A percentile compares a stretch with the other conserved stretches of the same genome.
Conservation (phyloP, 1,140 invertebrate species). For the Polyergus mexicanus region DNA sequence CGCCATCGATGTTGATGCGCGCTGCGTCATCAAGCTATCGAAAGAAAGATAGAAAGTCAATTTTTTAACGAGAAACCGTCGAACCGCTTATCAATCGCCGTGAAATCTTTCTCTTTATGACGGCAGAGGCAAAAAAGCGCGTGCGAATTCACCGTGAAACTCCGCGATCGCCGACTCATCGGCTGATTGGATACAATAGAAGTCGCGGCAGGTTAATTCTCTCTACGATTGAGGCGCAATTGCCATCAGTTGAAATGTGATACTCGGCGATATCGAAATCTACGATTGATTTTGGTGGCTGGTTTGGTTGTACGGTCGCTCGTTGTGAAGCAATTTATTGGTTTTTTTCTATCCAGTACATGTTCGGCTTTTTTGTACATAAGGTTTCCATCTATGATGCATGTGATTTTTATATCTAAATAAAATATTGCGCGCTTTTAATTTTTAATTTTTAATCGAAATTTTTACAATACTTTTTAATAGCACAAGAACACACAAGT, state of each 20-base stretch:
- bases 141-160: neutral
- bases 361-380: neutral
- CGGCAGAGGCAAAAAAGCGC: neutral
- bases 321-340: constrained; percentile 52
- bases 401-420: constrained; percentile 12
- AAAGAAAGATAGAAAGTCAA: neutral
- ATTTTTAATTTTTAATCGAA: neutral
- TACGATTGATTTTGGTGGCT: constrained; percentile 52
- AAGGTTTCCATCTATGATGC: constrained; percentile 1
- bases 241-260: constrained; percentile 36
- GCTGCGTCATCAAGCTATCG: constrained; percentile 23
- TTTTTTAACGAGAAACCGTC: neutral
- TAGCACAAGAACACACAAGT: no score
- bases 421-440: neutral
- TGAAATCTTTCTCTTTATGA: constrained; percentile 18
- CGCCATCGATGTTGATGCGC: constrained; percentile 23
- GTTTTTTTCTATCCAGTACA: neutral
- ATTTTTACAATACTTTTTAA: neutral
- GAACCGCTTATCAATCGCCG: constrained; percentile 6
- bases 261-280: constrained; percentile 50
- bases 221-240: constrained; percentile 24
- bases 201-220: constrained; percentile 7
- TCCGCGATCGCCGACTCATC: neutral
- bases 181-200: neutral
- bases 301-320: constrained; percentile 26